These are phyloP conservation scores for Nansenia antarctica DNA, from an alignment of 2,113 vertebrate genomes.

Conservation along the genomic window DNA sequence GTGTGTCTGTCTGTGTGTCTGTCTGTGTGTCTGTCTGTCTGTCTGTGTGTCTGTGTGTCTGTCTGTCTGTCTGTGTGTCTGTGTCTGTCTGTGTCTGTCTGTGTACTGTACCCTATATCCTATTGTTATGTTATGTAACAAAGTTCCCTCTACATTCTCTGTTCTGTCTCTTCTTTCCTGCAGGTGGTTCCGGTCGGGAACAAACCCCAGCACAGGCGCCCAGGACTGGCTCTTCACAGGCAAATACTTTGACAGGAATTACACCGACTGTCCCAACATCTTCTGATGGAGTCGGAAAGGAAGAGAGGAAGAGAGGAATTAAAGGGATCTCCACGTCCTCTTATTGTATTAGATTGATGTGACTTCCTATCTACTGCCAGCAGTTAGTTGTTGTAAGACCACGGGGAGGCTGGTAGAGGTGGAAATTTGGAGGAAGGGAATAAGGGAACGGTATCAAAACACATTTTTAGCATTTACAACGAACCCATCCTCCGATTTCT, in stretches of 20 bases:
- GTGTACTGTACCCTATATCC: too few relatives aligned
- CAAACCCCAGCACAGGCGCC: slow-evolving; percentile 84
- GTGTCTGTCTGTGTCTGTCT: too few relatives aligned
- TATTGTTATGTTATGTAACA: background rate
- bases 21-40: too few relatives aligned
- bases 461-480: background rate
- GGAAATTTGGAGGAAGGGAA: too few relatives aligned
- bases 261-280: slow-evolving; percentile 90
- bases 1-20: too few relatives aligned
- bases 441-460: too few relatives aligned
- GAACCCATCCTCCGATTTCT: background rate
- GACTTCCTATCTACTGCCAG: slow-evolving; percentile 41
- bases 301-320: too few relatives aligned
- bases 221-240: slow-evolving; percentile 92
- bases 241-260: slow-evolving; percentile 94
- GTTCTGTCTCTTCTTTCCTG: slow-evolving; percentile 4
- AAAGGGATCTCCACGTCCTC: slow-evolving; percentile 14
- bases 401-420: too few relatives aligned
- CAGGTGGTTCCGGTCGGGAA: slow-evolving; percentile 91
- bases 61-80: too few relatives aligned
- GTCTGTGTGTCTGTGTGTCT: too few relatives aligned
- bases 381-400: too few relatives aligned
- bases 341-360: slow-evolving; percentile 40
- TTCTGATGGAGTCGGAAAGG: slow-evolving; percentile 86
- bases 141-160: background rate